Base-by-base conservation (phyloP, 2,113 vertebrate genomes). In the Pogona vitticeps region DNA sequence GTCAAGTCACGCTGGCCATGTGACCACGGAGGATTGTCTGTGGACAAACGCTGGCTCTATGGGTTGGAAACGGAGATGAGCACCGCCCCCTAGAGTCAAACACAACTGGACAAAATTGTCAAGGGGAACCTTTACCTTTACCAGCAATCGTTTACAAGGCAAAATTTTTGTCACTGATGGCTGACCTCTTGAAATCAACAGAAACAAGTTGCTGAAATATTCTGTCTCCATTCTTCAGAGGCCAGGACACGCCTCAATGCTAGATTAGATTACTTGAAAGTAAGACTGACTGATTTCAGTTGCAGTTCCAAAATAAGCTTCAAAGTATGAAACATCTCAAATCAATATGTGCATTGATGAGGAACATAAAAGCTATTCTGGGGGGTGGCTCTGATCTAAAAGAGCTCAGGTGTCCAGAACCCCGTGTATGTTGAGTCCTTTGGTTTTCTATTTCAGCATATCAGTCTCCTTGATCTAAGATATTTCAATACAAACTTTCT, bases 271-370 rank as follows among this genome's bases (percentile, higher is more conserved):
- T 81, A 67, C 59, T 65, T 65, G 70, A 38, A 76, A 75, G 31
- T 38, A 72, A 65, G 70, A 75, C 70, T 56, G 78, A 75, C 75
- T 81, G 58, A 86, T 63, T 73, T 75, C 70, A 75, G 13, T 31
- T 65, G 40, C 38, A 20, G 58, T 28, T 80, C 40, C 78, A 63
- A 65, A 81, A 86, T 80, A 81, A 86, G 70, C 78, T n/a, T 61
- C 36, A 73, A 81, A 75, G 28, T 46, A 75, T 63, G 38, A 31
- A 65, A 81, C 28, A 1, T 21, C 78, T 81, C 58, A 36, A 52
- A 86, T 52, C 79, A 33, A 86, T 86, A 56, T 18, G 2, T 46
- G n/a, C 79, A 81, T 75, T 17, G 33, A 65, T 59, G 31, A 81
- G 38, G 52, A 61, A 75, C 31, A 1, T n/a, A 42, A n/a, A 58